phyloP scores from a whole-genome alignment of 2,113 vertebrate genomes.

The Chionis minor region DNA sequence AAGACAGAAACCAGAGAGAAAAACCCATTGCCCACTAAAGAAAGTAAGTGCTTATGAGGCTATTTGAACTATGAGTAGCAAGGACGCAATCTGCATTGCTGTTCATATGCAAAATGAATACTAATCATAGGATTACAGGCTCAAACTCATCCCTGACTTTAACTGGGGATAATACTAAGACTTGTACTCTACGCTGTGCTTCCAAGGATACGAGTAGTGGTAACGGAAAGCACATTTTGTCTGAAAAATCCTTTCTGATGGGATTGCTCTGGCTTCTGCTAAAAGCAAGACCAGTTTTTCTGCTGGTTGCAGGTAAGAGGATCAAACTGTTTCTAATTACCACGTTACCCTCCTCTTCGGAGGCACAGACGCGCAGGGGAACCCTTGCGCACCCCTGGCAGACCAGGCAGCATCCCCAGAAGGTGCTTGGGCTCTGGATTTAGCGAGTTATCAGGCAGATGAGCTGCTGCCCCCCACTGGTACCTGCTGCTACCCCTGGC shows the following conservation, averaged over 20 bases:
- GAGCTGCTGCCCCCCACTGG: not conserved
- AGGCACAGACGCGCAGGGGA: fast-evolving
- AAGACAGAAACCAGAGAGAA: conserved; percentile 90
- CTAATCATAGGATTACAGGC: conserved; percentile 38
- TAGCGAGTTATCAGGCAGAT: not conserved
- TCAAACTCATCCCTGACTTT: conserved; percentile 20
- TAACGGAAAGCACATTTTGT: not conserved
- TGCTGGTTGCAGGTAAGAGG: not conserved
- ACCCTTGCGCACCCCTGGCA: not conserved
- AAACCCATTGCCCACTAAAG: conserved; percentile 89
- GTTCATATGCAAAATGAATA: conserved; percentile 40
- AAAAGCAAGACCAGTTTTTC: not conserved
- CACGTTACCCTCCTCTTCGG: not conserved
- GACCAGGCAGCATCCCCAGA: not conserved
- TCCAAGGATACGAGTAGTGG: not conserved
- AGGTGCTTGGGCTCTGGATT: not conserved
- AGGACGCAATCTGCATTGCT: not conserved
- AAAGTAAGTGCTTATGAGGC: conserved; percentile 79
- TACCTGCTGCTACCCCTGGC: not conserved
- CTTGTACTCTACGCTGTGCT: not conserved
- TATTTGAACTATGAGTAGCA: not conserved
- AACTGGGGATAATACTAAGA: not conserved
- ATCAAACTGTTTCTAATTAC: not conserved
- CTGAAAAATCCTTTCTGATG: not conserved
- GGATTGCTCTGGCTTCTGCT: not conserved